phyloP scores from a whole-genome alignment of 2,113 vertebrate species.

The Carlito syrichta region DNA sequence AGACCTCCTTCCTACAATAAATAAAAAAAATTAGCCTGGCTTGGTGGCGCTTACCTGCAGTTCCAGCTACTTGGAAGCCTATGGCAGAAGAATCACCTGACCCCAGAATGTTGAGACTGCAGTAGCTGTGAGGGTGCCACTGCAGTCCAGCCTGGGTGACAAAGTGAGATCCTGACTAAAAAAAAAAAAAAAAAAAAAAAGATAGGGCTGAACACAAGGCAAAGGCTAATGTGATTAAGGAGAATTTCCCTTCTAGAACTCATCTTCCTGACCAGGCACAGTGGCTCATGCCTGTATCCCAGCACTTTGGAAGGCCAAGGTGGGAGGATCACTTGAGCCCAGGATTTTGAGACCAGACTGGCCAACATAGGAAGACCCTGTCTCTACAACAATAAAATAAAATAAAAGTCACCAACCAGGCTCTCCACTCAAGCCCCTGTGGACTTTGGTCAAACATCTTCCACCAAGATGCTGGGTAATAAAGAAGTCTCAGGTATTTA shows the following conservation, averaged over 20 bases:
- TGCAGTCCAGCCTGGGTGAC: background rate
- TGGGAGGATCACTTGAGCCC: too few relatives aligned
- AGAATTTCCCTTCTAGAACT: background rate
- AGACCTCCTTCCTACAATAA: background rate
- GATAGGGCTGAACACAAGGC: background rate
- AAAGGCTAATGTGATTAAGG: background rate
- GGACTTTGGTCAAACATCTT: background rate
- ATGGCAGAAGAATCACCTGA: background rate
- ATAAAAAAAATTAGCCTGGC: background rate
- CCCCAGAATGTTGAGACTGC: background rate
- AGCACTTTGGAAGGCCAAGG: too few relatives aligned
- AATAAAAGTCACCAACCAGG: too few relatives aligned
- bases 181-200: background rate
- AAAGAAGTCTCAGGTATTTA: background rate
- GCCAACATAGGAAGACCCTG: too few relatives aligned
- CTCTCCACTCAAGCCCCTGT: background rate
- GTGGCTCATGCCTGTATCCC: too few relatives aligned
- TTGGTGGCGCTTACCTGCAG: background rate
- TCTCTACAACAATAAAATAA: too few relatives aligned
- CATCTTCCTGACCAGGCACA: too few relatives aligned
- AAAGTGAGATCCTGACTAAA: background rate
- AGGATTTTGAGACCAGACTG: too few relatives aligned
- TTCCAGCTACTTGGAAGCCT: background rate
- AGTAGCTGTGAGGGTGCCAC: background rate
- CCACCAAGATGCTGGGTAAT: background rate